A percentile compares a stretch with the other conserved stretches of the same genome.
Evolutionary conservation across 2,113 vertebrate genomes (phyloP).

Genomic region (Pagrus major): DNA sequence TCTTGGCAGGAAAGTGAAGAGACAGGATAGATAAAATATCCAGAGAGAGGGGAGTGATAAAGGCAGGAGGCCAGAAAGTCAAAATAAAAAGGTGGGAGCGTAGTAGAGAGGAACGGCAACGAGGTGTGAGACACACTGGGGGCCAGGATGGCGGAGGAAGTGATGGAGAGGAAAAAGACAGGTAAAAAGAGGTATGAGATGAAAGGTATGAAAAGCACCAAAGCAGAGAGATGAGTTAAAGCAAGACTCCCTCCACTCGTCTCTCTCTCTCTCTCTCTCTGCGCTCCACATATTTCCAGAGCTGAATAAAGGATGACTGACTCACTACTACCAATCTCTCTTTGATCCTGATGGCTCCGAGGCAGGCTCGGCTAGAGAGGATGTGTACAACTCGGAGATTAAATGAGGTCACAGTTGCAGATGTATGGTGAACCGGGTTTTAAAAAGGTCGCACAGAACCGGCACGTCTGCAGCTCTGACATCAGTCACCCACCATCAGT

Average conservation of each 20-base stretch:
- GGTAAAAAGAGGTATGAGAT: constrained; percentile 49
- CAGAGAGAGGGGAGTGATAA: constrained; percentile 37
- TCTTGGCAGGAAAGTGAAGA: constrained; percentile 38
- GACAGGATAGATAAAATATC: constrained; percentile 28
- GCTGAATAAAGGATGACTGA: constrained; percentile 69
- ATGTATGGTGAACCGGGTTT: constrained; percentile 38
- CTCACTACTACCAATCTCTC: constrained; percentile 68
- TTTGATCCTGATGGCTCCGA: constrained; percentile 75
- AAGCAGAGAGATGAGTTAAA: constrained; percentile 62
- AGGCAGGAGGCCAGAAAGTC: constrained; percentile 37
- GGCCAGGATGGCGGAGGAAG: constrained; percentile 38
- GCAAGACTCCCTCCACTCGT: constrained; percentile 61
- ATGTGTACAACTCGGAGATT: constrained; percentile 42
- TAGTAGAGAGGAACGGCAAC: constrained; percentile 43
- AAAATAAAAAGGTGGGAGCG: constrained; percentile 50
- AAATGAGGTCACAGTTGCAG: constrained; percentile 73
- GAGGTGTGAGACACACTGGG: constrained; percentile 47
- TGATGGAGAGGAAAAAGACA: constrained; percentile 20
- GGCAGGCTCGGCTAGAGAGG: constrained; percentile 44
- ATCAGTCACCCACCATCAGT: constrained; percentile 39
- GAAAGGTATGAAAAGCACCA: constrained; percentile 64
- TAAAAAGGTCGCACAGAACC: constrained; percentile 25
- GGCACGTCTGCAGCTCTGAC: constrained; percentile 41
- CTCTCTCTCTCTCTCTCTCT: constrained; percentile 28
- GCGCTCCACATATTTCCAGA: constrained; percentile 58